Evolutionary conservation across 1,140 invertebrate genomes (phyloP), one percentile per base, ranked within the genome.

Genomic region (Bactericera cockerelli): DNA sequence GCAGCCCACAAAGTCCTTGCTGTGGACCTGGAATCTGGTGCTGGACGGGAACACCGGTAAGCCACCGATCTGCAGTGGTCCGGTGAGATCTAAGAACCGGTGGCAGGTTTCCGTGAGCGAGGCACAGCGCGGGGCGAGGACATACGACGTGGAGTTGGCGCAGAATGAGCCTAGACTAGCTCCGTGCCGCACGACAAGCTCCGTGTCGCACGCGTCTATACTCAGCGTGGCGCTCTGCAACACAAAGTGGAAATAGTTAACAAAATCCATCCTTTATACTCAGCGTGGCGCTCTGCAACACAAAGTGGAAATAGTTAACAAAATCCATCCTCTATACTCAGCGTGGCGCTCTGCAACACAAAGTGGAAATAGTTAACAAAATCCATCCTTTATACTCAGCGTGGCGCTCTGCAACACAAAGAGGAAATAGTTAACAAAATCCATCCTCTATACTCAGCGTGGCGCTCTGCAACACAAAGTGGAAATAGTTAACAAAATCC

Each of bases 21-120:
- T 89, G 54, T 81, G 76, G 1, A 93, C 79, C 67, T 89, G 89
- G 65, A 91, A 93, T 24, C 69, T 67, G 26, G 70, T 73, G 62
- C 79, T 83, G 1, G 81, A 81, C 0, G 85, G 86, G 11, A 90
- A 81, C 4, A 84, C 76, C 0, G 94, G 93, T 2, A 98, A 71
- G 0, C 94, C 94, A 1, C 96, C 96, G 19, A 99, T 73, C 70
- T 97, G 93, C 8, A 99, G 70, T 0, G 95, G 94, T 1, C 94
- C 93, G 0, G 92, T 96, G 2, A 99, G 72, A 71, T 99, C 96
- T 21, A 99, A 70, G 67, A 96, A 94, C 49, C 94, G 80, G 69
- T 96, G 89, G 68, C 96, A 99, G 4, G 86, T 88, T 71, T 95
- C 91, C 0, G 91, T 92, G 13, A 89, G 76, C 57, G 86, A 80